A percentile compares a stretch with the other conserved stretches of the same genome.
Conservation (phyloP, 2,113 vertebrate genomes). For the Mobula hypostoma region DNA sequence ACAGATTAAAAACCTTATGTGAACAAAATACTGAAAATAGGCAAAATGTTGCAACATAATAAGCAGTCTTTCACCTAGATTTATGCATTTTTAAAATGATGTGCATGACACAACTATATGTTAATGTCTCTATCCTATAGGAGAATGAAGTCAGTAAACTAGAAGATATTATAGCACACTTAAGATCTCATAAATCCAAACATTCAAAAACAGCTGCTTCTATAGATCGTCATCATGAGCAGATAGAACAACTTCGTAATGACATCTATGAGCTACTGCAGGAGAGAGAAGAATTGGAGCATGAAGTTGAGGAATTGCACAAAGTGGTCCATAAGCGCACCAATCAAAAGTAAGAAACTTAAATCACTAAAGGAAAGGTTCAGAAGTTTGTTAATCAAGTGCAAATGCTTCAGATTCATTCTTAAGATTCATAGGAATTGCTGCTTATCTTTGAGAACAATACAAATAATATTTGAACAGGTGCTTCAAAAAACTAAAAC, state of each 20-base stretch:
- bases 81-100: not conserved
- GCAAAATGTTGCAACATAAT: not conserved
- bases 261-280: conserved; percentile 51
- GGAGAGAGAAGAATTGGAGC: conserved; percentile 57
- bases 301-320: conserved; percentile 57
- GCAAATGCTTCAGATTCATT: not conserved
- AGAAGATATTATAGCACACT: conserved; percentile 53
- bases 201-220: conserved; percentile 43
- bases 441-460: not conserved
- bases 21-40: not conserved
- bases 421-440: not conserved
- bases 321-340: conserved; percentile 47
- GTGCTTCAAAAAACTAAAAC: not conserved
- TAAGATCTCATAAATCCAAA: conserved; percentile 51
- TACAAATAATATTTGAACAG: not conserved
- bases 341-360: conserved; percentile 54
- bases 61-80: not conserved
- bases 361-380: not conserved
- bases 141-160: conserved; percentile 59
- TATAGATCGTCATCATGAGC: conserved; percentile 42
- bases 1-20: not conserved
- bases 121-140: conserved; percentile 44
- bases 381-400: not conserved
- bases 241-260: conserved; percentile 47
- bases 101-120: not conserved